Percentiles rank a stretch among this genome's conserved stretches.
These are phyloP conservation scores for Coenobita brevimanus DNA, from an alignment of 1,140 invertebrate species.

Conservation along the genomic window DNA sequence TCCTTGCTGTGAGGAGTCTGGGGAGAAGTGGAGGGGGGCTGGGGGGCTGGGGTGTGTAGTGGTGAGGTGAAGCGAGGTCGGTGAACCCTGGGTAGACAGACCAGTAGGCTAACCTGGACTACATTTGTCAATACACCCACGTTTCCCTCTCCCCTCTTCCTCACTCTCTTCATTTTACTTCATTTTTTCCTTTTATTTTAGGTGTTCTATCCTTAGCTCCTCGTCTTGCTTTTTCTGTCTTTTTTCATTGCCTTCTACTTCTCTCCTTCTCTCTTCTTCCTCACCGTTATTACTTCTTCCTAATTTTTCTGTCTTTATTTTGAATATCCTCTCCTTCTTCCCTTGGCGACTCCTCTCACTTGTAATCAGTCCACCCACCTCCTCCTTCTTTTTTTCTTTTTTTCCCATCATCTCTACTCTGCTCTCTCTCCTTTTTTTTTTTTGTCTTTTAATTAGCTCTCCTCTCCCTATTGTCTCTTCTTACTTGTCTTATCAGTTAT, in stretches of 20 bases:
- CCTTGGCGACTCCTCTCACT: not conserved
- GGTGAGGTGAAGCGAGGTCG: not conserved
- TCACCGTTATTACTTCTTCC: not conserved
- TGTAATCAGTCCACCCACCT: not conserved
- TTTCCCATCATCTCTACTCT: not conserved
- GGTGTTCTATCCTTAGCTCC: not conserved
- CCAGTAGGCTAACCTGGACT: no score
- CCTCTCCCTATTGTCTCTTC: no score
- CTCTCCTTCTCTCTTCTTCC: no score
- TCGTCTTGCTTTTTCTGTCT: not conserved
- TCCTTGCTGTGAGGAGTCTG: not conserved
- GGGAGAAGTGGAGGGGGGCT: not conserved
- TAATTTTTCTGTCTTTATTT: not conserved
- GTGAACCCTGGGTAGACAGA: no score
- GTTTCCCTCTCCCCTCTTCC: not conserved
- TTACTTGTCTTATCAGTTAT: no score
- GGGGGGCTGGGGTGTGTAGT: not conserved
- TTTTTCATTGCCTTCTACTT: not conserved
- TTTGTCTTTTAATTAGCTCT: no score
- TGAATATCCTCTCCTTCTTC: not conserved
- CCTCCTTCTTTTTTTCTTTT: not conserved
- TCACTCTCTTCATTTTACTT: not conserved
- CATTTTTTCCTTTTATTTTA: not conserved
- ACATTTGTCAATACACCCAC: no score
- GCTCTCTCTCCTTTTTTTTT: no score